phyloP scores from a whole-genome alignment of 2,113 vertebrate species.

The Leptodactylus fuscus region DNA sequence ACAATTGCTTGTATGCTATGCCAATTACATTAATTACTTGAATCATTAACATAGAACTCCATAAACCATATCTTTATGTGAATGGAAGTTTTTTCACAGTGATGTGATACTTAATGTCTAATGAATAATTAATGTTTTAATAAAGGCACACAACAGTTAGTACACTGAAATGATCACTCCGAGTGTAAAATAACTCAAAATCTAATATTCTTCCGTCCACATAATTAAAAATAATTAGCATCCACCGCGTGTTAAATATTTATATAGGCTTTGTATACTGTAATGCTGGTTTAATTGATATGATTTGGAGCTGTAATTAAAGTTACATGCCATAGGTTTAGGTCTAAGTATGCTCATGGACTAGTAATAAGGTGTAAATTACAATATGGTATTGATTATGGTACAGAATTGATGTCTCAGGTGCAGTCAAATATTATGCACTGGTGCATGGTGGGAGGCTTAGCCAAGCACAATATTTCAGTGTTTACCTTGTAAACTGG shows the following conservation, averaged over 20 bases:
- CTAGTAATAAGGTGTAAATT: background rate
- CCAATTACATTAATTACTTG: background rate
- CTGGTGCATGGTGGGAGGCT: background rate
- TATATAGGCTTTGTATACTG: background rate
- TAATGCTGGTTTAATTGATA: conserved; percentile 22
- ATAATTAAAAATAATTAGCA: conserved; percentile 43
- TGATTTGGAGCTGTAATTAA: conserved; percentile 33
- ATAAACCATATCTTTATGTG: background rate
- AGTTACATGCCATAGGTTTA: background rate
- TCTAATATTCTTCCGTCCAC: conserved; percentile 17
- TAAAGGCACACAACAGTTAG: conserved; percentile 28
- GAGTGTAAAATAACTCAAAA: conserved; percentile 7
- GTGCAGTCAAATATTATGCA: background rate
- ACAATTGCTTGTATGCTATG: background rate
- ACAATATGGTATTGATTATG: background rate
- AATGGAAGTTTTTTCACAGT: background rate
- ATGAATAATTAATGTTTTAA: conserved; percentile 28
- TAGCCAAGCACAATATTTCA: background rate
- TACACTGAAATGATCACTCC: conserved; percentile 1
- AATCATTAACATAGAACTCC: background rate
- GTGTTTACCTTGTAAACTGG: background rate
- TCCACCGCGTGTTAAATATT: conserved; percentile 24
- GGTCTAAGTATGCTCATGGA: background rate
- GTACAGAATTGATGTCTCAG: background rate
- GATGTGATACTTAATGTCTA: background rate